Evolutionary conservation across 2,888 invertebrate species (phyloP), one percentile per base, ranked within the genome.

Genomic region (Phania funesta): DNA sequence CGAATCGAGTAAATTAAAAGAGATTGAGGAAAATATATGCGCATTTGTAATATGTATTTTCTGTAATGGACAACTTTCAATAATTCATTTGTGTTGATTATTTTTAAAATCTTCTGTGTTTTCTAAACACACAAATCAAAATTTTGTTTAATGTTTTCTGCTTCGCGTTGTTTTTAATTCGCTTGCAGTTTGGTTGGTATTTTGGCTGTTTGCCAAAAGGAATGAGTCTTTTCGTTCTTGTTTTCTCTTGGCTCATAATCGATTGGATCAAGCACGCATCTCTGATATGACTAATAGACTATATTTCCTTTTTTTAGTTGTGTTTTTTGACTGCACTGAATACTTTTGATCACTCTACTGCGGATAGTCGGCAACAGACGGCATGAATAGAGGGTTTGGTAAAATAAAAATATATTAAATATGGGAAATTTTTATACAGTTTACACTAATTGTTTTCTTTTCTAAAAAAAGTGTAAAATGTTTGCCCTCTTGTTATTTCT

Each of bases 171-270:
- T 32, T 67, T n/a, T 75, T 41, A 48, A 48, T 67, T 24, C 56
- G 24, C n/a, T 35, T 24, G 29, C 54, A 64, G 50, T 52, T 62
- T 48, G 46, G 52, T 32, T 65, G 22, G 41, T 2, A 26, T 22
- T 38, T 56, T 77, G 77, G 77, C n/a, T 38, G 41, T 29, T 48
- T 62, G 77, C 77, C 77, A 77, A 48, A 77, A 62, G 29, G 7
- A 44, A 48, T 48, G 38, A 18, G 24, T 44, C 60, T 68, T 76
- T 67, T 64, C 29, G 18, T 54, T 50, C 24, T 54, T 62, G 50
- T 32, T 18, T 26, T 20, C 6, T 41, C 11, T 29, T 48, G 32
- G 44, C n/a, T 60, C 44, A 77, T 52, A 77, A 64, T 64, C 48
- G 46, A 38, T 70, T 64, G 38, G 35, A 52, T 38, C 20, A 20